Conservation (phyloP, 2,113 vertebrate genomes). For the Ammospiza caudacuta region DNA sequence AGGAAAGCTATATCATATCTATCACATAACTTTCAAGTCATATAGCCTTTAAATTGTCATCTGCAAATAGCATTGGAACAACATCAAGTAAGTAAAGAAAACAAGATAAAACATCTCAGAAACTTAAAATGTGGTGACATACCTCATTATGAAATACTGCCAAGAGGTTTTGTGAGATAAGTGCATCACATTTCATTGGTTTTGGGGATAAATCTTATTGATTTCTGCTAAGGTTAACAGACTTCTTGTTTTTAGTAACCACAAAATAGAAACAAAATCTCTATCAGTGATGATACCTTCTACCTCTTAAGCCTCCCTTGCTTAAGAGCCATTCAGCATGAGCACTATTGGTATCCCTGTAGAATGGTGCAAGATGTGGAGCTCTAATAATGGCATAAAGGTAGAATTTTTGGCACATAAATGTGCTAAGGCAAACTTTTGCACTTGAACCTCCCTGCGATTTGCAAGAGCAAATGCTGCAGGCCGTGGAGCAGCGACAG, state of each 20-base stretch:
- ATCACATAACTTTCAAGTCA: not conserved
- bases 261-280: not conserved
- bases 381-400: not conserved
- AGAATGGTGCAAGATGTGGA: not conserved
- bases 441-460: fast-evolving
- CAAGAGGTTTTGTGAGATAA: not conserved
- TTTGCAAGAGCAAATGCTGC: not conserved
- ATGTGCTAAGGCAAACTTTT: not conserved
- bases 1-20: not conserved
- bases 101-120: not conserved
- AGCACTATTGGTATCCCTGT: not conserved
- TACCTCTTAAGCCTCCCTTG: not conserved
- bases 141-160: not conserved
- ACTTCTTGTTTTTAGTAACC: not conserved
- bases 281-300: not conserved
- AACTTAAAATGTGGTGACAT: not conserved
- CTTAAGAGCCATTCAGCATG: not conserved
- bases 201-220: not conserved
- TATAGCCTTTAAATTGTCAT: not conserved
- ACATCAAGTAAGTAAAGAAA: not conserved
- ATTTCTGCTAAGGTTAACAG: not conserved
- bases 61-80: not conserved
- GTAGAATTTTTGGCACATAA: not conserved
- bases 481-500: not conserved
- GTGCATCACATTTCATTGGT: not conserved